These are phyloP conservation scores for Mythimna vitellina DNA, from an alignment of 2,888 invertebrate genomes.

Conservation along the genomic window DNA sequence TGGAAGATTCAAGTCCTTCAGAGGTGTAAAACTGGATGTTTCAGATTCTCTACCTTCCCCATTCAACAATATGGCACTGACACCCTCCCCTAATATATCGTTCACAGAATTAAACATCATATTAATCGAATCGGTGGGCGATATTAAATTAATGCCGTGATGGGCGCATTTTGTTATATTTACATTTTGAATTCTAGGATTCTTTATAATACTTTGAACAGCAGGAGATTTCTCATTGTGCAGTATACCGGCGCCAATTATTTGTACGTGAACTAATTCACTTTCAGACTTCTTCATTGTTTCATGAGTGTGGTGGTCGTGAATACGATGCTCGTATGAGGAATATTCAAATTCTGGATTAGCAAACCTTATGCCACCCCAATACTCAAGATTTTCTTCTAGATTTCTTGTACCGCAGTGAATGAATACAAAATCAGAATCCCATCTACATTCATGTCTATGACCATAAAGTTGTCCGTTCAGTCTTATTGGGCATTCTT, in stretches of 20 bases:
- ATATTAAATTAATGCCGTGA: constrained; percentile 97
- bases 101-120: constrained; percentile 94
- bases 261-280: constrained; percentile 94
- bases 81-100: constrained; percentile 96
- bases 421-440: constrained; percentile 97
- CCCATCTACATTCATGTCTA: constrained; percentile 96
- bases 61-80: constrained; percentile 97
- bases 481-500: constrained; percentile 96
- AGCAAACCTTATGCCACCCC: constrained; percentile 99
- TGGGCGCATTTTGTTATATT: constrained; percentile 96
- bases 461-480: constrained; percentile 97
- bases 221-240: constrained; percentile 99
- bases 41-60: constrained; percentile 97
- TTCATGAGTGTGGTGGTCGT: constrained; percentile 95
- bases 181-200: constrained; percentile 95
- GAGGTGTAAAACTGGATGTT: constrained; percentile 96
- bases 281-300: constrained; percentile 93
- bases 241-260: constrained; percentile 98
- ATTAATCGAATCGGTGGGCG: constrained; percentile 95
- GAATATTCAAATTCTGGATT: constrained; percentile 97
- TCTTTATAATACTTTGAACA: constrained; percentile 96
- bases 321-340: constrained; percentile 94
- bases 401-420: constrained; percentile 95
- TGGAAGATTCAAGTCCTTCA: constrained; percentile 95
- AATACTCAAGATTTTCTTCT: constrained; percentile 93